Conservation (phyloP, 2,113 vertebrate genomes). For the Edolisoma coerulescens region DNA sequence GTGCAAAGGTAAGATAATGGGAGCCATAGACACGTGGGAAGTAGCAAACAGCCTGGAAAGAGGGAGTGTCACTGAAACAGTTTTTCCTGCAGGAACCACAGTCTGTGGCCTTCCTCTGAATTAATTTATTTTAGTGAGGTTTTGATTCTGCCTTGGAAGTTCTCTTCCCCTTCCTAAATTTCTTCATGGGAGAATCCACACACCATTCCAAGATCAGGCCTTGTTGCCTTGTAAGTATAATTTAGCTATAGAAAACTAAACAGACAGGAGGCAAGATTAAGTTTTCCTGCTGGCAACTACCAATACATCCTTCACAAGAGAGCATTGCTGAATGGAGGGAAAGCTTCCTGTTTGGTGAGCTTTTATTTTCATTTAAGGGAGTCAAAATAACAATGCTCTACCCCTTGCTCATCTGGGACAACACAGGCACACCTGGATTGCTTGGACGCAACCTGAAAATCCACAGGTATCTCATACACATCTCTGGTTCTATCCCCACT, state of each 20-base stretch:
- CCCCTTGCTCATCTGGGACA: neutral
- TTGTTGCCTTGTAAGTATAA: neutral
- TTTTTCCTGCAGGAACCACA: neutral
- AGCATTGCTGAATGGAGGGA: neutral
- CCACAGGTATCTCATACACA: rapidly evolving
- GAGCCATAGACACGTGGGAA: neutral
- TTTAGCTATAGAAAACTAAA: neutral
- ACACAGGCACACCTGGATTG: neutral
- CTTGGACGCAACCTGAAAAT: neutral
- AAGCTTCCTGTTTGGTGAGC: neutral
- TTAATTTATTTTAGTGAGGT: neutral
- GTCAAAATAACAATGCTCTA: neutral
- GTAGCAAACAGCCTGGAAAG: neutral
- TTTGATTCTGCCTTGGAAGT: neutral
- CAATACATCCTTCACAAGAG: neutral
- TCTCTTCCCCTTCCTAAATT: neutral
- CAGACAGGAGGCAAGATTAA: neutral
- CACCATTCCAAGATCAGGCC: neutral
- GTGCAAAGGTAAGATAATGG: neutral
- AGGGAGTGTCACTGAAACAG: neutral
- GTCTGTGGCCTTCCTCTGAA: neutral
- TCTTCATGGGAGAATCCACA: neutral
- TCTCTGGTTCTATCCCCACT: neutral
- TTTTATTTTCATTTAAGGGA: neutral
- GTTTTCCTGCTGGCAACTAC: neutral